A percentile compares a stretch with the other conserved stretches of the same genome.
These are phyloP conservation scores for Thereuonema tuberculata DNA, from an alignment of 1,140 invertebrate species.

Conservation along the genomic window DNA sequence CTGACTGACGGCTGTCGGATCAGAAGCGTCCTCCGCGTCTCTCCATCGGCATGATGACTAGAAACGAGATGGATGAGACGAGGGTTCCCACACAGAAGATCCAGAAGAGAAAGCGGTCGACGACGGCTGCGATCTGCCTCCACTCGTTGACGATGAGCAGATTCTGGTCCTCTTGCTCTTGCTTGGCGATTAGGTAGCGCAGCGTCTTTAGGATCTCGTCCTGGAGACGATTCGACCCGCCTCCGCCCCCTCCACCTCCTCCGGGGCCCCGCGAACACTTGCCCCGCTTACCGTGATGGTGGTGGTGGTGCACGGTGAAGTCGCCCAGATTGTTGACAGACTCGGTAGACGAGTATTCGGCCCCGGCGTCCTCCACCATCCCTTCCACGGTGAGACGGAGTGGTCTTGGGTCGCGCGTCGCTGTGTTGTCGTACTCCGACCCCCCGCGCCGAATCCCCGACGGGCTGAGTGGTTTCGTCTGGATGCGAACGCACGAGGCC, in stretches of 20 bases:
- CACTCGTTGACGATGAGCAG: constrained; percentile 37
- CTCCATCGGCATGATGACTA: constrained; percentile 35
- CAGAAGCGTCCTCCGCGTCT: constrained; percentile 25
- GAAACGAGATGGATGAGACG: constrained; percentile 36
- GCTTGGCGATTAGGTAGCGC: constrained; percentile 24
- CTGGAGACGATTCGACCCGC: constrained; percentile 16
- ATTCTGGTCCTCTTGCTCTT: constrained; percentile 27
- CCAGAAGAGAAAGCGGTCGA: constrained; percentile 44
- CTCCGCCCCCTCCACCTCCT: constrained; percentile 5
- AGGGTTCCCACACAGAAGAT: constrained; percentile 40
- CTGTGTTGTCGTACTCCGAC: constrained; percentile 3
- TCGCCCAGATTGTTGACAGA: constrained; percentile 7
- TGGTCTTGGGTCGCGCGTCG: no score
- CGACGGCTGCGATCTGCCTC: constrained; percentile 38
- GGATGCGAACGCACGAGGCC: constrained; percentile 22
- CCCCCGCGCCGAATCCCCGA: neutral
- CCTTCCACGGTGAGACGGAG: no score
- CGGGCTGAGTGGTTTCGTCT: constrained; percentile 8
- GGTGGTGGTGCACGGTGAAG: neutral
- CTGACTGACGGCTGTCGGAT: no score
- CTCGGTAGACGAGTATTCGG: constrained; percentile 10
- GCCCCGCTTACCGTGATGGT: neutral
- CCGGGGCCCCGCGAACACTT: constrained; percentile 16
- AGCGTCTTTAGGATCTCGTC: constrained; percentile 26
- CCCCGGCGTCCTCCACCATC: no score